Evolutionary conservation across 2,888 invertebrate genomes (phyloP).

Genomic region (Caenorhabditis virilis): DNA sequence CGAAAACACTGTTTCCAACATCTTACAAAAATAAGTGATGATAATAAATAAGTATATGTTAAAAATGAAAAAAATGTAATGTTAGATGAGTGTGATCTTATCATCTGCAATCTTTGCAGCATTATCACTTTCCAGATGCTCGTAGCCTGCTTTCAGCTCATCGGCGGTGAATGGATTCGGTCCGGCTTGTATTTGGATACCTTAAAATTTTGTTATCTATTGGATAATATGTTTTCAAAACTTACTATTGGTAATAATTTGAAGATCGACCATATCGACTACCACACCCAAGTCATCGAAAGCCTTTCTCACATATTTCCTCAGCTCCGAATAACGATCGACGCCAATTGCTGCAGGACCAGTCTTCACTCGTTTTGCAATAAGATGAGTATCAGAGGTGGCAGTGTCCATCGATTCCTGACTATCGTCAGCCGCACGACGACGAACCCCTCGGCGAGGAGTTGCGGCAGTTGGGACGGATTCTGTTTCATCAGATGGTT

Average conservation of each 20-base stretch:
- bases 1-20: no score
- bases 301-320: no score
- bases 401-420: no score
- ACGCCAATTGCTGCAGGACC: no score
- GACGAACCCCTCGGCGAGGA: slow-evolving; percentile 35
- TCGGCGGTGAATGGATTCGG: no score
- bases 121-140: slow-evolving; percentile 59
- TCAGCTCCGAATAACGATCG: no score
- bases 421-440: no score
- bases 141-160: no score
- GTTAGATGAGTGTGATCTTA: slow-evolving; percentile 54
- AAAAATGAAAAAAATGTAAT: neutral
- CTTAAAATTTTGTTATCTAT: slow-evolving; percentile 21
- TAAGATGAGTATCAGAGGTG: slow-evolving; percentile 16
- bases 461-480: slow-evolving; percentile 33
- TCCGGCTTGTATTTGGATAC: slow-evolving; percentile 50
- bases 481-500: slow-evolving; percentile 12
- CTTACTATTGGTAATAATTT: slow-evolving; percentile 41
- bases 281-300: no score
- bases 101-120: slow-evolving; percentile 57
- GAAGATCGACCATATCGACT: no score
- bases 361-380: no score
- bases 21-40: slow-evolving; percentile 14
- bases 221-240: no score
- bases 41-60: slow-evolving; percentile 7